Conservation (phyloP, 2,888 invertebrate genomes). For the Achlya flavicornis region DNA sequence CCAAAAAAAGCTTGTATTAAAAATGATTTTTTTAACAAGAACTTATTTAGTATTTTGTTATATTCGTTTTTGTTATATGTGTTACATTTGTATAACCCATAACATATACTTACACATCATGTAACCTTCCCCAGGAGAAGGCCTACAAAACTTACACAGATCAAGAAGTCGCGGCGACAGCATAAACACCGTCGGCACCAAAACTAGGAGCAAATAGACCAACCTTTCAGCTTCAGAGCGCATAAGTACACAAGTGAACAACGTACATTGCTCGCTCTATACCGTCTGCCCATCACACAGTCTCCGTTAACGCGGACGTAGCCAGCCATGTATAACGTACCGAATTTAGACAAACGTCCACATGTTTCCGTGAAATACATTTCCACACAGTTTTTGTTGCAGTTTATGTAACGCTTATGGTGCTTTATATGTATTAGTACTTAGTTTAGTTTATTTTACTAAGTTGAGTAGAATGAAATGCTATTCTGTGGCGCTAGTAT, state of each 20-base stretch:
- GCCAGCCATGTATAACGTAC: slow-evolving; percentile 58
- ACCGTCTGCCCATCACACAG: slow-evolving; percentile 31
- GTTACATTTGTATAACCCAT: no score
- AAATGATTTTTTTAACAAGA: no score
- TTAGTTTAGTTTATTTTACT: slow-evolving; percentile 42
- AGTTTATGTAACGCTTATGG: slow-evolving; percentile 69
- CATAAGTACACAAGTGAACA: slow-evolving; percentile 23
- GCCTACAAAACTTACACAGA: slow-evolving; percentile 87
- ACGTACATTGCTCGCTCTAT: slow-evolving; percentile 44
- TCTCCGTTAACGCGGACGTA: slow-evolving; percentile 39
- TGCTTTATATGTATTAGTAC: slow-evolving; percentile 67
- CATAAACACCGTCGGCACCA: slow-evolving; percentile 88
- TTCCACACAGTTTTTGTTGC: slow-evolving; percentile 57
- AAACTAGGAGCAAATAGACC: slow-evolving; percentile 76
- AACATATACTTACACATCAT: slow-evolving; percentile 28
- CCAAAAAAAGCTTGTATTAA: no score
- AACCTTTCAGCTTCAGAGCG: slow-evolving; percentile 20
- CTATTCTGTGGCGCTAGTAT: slow-evolving; percentile 15
- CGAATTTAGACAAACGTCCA: slow-evolving; percentile 69
- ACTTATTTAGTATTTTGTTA: no score
- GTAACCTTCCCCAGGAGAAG: slow-evolving; percentile 81
- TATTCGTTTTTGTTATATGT: no score
- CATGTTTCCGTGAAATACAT: slow-evolving; percentile 29
- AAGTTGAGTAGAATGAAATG: slow-evolving; percentile 6
- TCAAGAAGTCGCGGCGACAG: slow-evolving; percentile 93